phyloP scores from a whole-genome alignment of 2,888 invertebrate genomes.

The Litoditis marina region DNA sequence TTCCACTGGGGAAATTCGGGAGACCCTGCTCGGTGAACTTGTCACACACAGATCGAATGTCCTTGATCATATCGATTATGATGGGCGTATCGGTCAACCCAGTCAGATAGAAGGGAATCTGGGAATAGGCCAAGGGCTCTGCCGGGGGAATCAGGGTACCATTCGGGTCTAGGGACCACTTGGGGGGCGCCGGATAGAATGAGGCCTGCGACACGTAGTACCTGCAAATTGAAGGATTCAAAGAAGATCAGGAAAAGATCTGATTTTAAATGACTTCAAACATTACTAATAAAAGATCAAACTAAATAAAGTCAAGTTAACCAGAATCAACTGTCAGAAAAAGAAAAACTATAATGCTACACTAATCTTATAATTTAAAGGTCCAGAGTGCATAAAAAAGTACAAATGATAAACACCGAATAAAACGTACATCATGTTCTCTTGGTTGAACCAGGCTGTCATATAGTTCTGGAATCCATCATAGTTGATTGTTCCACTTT shows the following conservation, averaged over 20 bases:
- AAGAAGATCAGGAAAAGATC: too few species aligned
- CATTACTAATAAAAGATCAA: too few species aligned
- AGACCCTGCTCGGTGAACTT: conserved; percentile 80
- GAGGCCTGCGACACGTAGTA: conserved; percentile 71
- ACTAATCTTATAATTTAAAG: too few species aligned
- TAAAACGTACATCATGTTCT: conserved; percentile 80
- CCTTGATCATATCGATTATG: conserved; percentile 60
- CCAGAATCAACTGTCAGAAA: too few species aligned
- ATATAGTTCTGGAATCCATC: conserved; percentile 88
- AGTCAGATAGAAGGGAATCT: conserved; percentile 82
- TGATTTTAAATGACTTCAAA: too few species aligned
- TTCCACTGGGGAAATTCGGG: conserved; percentile 95
- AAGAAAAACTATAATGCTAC: too few species aligned
- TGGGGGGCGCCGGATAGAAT: conserved; percentile 81
- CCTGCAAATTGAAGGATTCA: not conserved
- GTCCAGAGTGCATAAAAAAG: not conserved
- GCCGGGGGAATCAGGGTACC: conserved; percentile 53
- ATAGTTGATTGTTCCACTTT: conserved; percentile 50
- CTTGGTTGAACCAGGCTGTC: conserved; percentile 90
- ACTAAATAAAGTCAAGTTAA: too few species aligned
- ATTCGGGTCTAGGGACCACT: conserved; percentile 25
- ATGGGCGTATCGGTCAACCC: conserved; percentile 57
- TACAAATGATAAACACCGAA: too few species aligned
- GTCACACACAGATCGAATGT: conserved; percentile 76
- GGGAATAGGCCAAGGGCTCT: conserved; percentile 63